Percentiles rank a stretch among this genome's conserved stretches.
Conservation (phyloP, 2,888 invertebrate genomes). For the Lasioglossum zephyrum region DNA sequence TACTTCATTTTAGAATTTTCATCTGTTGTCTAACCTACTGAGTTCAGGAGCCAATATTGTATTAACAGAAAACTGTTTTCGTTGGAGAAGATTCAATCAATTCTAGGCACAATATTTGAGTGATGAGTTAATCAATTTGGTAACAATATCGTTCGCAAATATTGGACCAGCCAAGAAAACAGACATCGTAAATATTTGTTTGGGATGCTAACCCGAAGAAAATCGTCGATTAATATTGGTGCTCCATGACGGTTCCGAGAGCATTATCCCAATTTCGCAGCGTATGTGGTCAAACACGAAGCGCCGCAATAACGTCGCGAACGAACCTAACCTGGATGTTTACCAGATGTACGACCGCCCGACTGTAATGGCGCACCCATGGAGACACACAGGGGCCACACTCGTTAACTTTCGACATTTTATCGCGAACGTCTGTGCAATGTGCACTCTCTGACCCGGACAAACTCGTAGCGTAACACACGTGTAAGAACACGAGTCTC, state of each 20-base stretch:
- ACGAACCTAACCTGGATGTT: background rate
- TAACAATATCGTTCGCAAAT: background rate
- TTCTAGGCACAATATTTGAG: background rate
- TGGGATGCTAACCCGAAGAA: background rate
- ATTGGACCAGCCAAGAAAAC: background rate
- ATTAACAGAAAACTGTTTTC: background rate
- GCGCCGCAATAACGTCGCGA: background rate
- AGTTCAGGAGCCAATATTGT: background rate
- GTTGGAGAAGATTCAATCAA: background rate
- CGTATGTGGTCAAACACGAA: background rate
- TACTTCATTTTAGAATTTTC: too few species aligned
- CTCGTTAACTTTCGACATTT: background rate
- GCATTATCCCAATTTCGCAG: background rate
- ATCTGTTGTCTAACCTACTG: background rate
- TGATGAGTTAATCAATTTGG: background rate
- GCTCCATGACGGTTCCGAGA: background rate
- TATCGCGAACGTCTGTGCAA: background rate
- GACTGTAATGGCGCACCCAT: background rate
- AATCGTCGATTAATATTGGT: background rate
- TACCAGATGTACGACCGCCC: background rate
- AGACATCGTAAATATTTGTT: background rate
- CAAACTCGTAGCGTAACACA: background rate
- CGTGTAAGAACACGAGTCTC: background rate
- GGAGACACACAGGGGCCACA: background rate
- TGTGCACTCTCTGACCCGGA: background rate